Evolutionary conservation across 2,113 vertebrate genomes (phyloP).

Genomic region (Bostrychus sinensis): DNA sequence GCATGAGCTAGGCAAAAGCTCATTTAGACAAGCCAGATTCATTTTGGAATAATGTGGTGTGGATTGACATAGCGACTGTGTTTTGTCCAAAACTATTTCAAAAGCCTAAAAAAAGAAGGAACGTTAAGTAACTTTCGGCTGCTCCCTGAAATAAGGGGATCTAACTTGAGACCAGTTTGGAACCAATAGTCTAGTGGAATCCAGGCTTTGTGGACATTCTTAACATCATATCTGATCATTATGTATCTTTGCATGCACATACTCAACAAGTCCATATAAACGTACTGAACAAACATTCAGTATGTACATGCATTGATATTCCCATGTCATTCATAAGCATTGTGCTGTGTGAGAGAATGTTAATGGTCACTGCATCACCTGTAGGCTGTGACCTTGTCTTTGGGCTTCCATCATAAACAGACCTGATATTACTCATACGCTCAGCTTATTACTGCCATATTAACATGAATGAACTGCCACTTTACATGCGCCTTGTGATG

Average conservation of each 20-base stretch:
- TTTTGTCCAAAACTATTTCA: no score
- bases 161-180: no score
- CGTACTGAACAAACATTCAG: background rate
- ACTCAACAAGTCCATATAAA: background rate
- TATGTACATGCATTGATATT: background rate
- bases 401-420: background rate
- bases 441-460: conserved; percentile 9
- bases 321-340: background rate
- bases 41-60: no score
- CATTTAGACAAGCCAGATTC: no score
- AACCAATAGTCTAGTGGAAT: no score
- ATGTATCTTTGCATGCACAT: background rate
- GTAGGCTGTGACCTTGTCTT: conserved; percentile 7
- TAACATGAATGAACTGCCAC: background rate
- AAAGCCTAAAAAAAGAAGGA: no score
- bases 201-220: no score
- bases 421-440: background rate
- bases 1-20: no score
- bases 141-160: no score
- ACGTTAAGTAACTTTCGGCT: no score
- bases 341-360: background rate
- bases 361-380: conserved; percentile 3
- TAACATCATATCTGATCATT: background rate
- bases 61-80: no score
- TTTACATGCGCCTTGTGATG: conserved; percentile 7